Evolutionary conservation across 1,140 invertebrate species (phyloP).

Genomic region (Aphis craccivora): DNA sequence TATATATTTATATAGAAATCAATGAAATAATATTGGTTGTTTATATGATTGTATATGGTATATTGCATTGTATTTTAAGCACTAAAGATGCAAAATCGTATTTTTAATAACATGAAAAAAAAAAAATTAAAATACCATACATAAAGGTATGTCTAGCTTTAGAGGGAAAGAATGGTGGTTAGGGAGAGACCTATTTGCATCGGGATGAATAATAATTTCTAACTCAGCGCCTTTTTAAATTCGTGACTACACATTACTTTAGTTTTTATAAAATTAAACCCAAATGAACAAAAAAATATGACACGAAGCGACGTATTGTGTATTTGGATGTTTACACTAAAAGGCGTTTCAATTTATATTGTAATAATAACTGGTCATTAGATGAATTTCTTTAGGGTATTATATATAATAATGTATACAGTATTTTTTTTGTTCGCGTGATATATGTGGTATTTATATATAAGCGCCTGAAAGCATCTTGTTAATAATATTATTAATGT

Average conservation of each 20-base stretch:
- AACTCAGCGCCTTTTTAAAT: neutral
- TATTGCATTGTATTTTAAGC: slow-evolving; percentile 34
- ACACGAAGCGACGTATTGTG: neutral
- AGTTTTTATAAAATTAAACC: neutral
- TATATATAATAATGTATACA: slow-evolving; percentile 6
- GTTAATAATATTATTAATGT: slow-evolving; percentile 36
- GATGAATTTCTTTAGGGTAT: slow-evolving; percentile 36
- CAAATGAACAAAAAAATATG: neutral
- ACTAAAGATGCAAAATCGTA: slow-evolving; percentile 33
- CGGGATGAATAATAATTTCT: slow-evolving; percentile 10
- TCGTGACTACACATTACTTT: neutral
- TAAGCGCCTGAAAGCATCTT: neutral
- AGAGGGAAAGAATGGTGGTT: slow-evolving; percentile 13
- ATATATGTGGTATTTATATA: slow-evolving; percentile 1
- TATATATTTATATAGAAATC: slow-evolving; percentile 30
- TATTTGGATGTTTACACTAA: neutral
- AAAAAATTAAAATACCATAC: neutral
- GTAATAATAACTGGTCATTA: slow-evolving; percentile 23
- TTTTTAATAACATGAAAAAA: slow-evolving; percentile 29
- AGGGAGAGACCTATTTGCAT: slow-evolving; percentile 13
- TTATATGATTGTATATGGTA: neutral
- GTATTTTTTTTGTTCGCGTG: neutral
- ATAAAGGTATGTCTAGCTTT: slow-evolving; percentile 10
- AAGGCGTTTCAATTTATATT: neutral
- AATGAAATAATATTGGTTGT: slow-evolving; percentile 3